Evolutionary conservation across 2,888 invertebrate species (phyloP).

Genomic region (Brenthis hecate): DNA sequence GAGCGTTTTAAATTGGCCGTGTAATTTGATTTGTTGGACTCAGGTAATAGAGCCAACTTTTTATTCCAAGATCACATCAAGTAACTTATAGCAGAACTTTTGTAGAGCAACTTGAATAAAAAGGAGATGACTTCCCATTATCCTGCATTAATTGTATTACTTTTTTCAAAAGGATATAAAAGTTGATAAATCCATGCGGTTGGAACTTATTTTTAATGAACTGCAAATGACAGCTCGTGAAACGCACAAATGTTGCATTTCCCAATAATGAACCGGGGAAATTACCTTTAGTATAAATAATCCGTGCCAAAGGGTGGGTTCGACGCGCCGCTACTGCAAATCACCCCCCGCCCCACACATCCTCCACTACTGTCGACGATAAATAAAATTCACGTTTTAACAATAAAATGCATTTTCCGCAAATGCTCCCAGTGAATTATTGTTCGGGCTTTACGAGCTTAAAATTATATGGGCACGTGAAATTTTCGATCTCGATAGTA

Average conservation of each 20-base stretch:
- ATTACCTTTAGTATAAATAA: constrained; percentile 82
- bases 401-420: constrained; percentile 83
- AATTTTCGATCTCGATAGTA: constrained; percentile 82
- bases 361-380: constrained; percentile 75
- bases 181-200: constrained; percentile 38
- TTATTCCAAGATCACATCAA: constrained; percentile 36
- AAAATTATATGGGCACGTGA: constrained; percentile 81
- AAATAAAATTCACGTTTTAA: constrained; percentile 83
- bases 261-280: constrained; percentile 79
- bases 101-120: constrained; percentile 32
- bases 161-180: constrained; percentile 34
- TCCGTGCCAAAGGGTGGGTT: constrained; percentile 78
- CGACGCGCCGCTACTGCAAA: constrained; percentile 79
- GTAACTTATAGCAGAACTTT: constrained; percentile 33
- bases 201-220: constrained; percentile 67
- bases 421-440: constrained; percentile 81
- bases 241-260: constrained; percentile 78
- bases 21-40: constrained; percentile 49
- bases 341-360: constrained; percentile 59
- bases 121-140: constrained; percentile 24
- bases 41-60: constrained; percentile 37
- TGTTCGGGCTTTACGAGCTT: constrained; percentile 80
- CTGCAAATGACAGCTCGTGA: constrained; percentile 74
- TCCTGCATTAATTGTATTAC: constrained; percentile 25
- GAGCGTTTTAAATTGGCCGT: constrained; percentile 60